phyloP scores from a whole-genome alignment of 2,888 invertebrate species.

The Leptinotarsa juncta region DNA sequence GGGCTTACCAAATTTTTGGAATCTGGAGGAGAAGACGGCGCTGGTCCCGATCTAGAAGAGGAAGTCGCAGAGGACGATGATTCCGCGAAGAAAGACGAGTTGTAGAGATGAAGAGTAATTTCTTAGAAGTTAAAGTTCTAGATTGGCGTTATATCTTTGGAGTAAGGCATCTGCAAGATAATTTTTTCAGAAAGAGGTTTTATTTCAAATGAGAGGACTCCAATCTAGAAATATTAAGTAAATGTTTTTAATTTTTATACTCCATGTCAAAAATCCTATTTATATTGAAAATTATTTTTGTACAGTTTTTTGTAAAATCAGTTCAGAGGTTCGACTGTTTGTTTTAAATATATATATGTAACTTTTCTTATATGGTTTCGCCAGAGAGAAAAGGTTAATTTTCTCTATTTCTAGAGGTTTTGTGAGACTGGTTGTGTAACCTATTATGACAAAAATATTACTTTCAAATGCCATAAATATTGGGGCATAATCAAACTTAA shows the following conservation, averaged over 20 bases:
- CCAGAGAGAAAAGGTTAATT: constrained; percentile 22
- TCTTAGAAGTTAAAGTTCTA: constrained; percentile 12
- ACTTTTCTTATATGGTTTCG: constrained; percentile 27
- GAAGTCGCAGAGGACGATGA: constrained; percentile 81
- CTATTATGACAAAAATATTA: constrained; percentile 21
- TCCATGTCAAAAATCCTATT: constrained; percentile 42
- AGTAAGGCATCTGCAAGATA: not conserved
- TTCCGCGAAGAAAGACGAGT: constrained; percentile 80
- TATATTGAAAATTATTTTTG: constrained; percentile 38
- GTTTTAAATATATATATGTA: constrained; percentile 25
- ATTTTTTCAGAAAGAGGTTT: not conserved
- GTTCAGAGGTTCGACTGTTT: constrained; percentile 15
- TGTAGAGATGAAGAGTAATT: constrained; percentile 69
- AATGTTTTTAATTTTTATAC: constrained; percentile 37
- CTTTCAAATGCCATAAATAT: not conserved
- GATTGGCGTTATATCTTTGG: not conserved
- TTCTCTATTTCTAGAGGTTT: constrained; percentile 48
- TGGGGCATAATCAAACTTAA: not conserved
- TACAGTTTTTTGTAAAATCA: constrained; percentile 29
- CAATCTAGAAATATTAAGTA: constrained; percentile 12
- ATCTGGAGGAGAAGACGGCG: constrained; percentile 84
- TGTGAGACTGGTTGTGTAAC: constrained; percentile 58
- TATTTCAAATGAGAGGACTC: not conserved
- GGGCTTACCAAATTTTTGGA: constrained; percentile 95
- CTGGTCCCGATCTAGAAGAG: constrained; percentile 72